Conservation (phyloP, 2,888 invertebrate genomes). For the Phyto melanocephala region DNA sequence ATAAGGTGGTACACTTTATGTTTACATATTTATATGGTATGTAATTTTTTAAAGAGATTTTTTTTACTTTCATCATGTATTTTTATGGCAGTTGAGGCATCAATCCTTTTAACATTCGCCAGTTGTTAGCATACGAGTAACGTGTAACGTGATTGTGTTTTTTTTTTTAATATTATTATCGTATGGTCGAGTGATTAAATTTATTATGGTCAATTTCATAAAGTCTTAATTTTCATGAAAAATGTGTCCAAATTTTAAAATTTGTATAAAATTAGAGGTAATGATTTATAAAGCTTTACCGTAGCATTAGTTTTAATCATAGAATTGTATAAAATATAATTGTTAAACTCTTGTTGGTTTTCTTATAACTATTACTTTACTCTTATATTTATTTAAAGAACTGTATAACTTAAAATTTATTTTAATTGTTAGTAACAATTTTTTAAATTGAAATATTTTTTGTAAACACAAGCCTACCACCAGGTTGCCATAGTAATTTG, state of each 20-base stretch:
- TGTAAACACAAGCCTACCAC: slow-evolving; percentile 1
- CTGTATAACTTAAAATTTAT: no score
- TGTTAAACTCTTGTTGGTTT: no score
- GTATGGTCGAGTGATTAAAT: background rate
- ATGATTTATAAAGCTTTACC: no score
- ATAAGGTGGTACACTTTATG: no score
- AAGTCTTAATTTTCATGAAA: background rate
- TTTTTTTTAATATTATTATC: background rate
- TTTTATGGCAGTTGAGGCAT: slow-evolving; percentile 26
- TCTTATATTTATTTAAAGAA: no score
- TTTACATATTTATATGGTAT: background rate
- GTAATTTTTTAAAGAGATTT: background rate
- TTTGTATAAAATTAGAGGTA: background rate
- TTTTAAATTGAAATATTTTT: no score
- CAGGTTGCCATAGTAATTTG: slow-evolving; percentile 44
- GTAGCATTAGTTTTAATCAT: no score
- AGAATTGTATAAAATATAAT: no score
- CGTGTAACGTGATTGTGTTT: background rate
- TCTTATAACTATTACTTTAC: no score
- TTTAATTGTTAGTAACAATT: no score
- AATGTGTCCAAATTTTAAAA: background rate
- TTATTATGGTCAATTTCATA: background rate
- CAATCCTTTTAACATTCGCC: slow-evolving; percentile 2
- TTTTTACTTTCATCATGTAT: background rate
- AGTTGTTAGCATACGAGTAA: background rate